phyloP scores from a whole-genome alignment of 2,888 invertebrate species.

The Drosophila anomalata region DNA sequence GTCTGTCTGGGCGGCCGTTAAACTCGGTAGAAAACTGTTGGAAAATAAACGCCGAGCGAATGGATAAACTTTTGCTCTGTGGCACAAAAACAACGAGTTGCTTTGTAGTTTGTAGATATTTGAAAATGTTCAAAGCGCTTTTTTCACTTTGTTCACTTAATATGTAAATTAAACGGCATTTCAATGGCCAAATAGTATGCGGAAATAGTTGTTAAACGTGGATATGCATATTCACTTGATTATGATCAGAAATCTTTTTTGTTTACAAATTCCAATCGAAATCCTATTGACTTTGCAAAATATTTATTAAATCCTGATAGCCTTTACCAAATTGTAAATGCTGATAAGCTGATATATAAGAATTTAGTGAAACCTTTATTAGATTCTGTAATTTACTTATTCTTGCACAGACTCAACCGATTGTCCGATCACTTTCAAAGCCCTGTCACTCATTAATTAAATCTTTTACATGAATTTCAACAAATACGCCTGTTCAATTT shows the following conservation, averaged over 20 bases:
- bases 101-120: slow-evolving; percentile 44
- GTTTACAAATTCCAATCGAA: background rate
- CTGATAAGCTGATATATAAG: too few species aligned
- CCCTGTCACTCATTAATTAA: slow-evolving; percentile 16
- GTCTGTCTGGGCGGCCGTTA: slow-evolving; percentile 12
- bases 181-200: slow-evolving; percentile 27
- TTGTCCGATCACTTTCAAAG: slow-evolving; percentile 2
- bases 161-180: slow-evolving; percentile 40
- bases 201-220: slow-evolving; percentile 35
- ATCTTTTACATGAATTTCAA: background rate
- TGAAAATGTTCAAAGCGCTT: slow-evolving; percentile 26
- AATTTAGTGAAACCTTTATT: too few species aligned
- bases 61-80: slow-evolving; percentile 43
- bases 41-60: slow-evolving; percentile 42
- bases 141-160: slow-evolving; percentile 27
- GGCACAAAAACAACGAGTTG: slow-evolving; percentile 46
- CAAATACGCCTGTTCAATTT: background rate
- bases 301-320: background rate
- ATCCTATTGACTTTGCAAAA: background rate
- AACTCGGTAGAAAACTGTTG: slow-evolving; percentile 36
- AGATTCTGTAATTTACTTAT: too few species aligned
- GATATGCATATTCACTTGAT: slow-evolving; percentile 34
- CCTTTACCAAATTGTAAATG: too few species aligned
- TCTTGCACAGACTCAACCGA: too few species aligned
- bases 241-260: slow-evolving; percentile 27